Percentiles rank a stretch among this genome's conserved stretches.
phyloP scores from a whole-genome alignment of 2,113 vertebrate species.

The Corynorhinus townsendii region DNA sequence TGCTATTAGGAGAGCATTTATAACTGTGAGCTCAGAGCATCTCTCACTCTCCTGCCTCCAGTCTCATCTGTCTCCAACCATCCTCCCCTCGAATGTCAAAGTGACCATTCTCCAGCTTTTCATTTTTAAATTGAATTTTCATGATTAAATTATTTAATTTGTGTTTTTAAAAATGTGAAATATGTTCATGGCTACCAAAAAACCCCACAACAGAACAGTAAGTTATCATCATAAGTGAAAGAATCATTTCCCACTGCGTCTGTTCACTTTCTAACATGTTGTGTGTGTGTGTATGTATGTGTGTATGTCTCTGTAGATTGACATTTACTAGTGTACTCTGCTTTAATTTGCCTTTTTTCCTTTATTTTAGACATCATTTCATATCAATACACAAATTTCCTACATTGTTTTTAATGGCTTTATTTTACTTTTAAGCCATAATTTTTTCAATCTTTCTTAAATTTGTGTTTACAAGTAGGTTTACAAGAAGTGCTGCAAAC shows the following conservation, averaged over 20 bases:
- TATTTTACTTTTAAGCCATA: not conserved
- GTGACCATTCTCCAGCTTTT: not conserved
- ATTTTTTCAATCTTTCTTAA: not conserved
- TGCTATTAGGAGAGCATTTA: not conserved
- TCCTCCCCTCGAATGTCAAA: not conserved
- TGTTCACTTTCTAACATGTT: not conserved
- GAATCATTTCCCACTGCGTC: not conserved
- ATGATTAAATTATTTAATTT: not conserved
- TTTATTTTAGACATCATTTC: not conserved
- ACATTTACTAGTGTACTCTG: not conserved
- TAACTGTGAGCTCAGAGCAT: not conserved
- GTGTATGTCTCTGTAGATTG: not conserved
- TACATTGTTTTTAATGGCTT: slow-evolving; percentile 24
- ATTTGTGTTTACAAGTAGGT: too few relatives aligned
- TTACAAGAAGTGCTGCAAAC: not conserved
- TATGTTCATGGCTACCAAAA: not conserved
- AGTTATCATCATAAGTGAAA: not conserved
- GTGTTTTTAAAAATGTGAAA: not conserved
- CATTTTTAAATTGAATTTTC: not conserved
- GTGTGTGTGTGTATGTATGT: not conserved
- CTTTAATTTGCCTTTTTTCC: not conserved
- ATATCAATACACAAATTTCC: not conserved
- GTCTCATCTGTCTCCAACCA: not conserved
- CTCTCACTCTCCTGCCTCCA: not conserved
- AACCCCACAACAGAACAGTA: not conserved